Conservation (phyloP, 2,797 vertebrate genomes). For the Coregonus suidteri region DNA sequence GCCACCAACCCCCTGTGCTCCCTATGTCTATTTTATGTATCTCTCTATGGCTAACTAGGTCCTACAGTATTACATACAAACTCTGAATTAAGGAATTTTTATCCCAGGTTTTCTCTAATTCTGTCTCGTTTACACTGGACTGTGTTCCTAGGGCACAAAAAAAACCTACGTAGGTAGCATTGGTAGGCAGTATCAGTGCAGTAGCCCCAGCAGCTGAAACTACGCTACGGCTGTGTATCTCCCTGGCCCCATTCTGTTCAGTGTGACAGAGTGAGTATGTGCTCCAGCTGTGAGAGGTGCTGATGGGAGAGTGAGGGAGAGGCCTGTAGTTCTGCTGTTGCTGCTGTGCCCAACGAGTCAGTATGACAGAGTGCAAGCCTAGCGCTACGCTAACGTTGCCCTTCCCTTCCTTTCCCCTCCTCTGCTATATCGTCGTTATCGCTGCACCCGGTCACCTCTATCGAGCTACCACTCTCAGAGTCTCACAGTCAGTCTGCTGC, state of each 20-base stretch:
- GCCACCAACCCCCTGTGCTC: background rate
- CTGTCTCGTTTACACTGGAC: background rate
- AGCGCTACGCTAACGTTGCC: conserved; percentile 9
- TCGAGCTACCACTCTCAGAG: conserved; percentile 7
- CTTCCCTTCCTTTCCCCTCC: background rate
- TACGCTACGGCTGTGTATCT: conserved; percentile 6
- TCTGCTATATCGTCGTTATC: conserved; percentile 47
- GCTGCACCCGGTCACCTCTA: conserved; percentile 37
- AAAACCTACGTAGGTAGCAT: background rate
- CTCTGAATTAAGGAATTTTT: background rate
- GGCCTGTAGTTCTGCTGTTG: conserved; percentile 11
- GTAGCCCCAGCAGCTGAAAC: conserved; percentile 33
- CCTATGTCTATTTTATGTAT: background rate
- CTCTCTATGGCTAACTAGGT: background rate
- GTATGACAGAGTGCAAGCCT: conserved; percentile 49
- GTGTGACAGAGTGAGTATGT: conserved; percentile 47
- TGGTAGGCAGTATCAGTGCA: conserved; percentile 27
- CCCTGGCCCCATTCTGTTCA: conserved; percentile 60
- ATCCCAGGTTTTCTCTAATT: background rate
- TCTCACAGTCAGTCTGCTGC: background rate
- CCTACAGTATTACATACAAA: background rate
- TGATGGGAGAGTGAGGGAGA: background rate
- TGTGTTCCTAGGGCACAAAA: background rate
- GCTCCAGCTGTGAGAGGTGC: conserved; percentile 15
- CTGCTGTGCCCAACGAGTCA: conserved; percentile 55